Evolutionary conservation across 2,888 invertebrate species (phyloP), one percentile per base, ranked within the genome.

Genomic region (Monopis laevigella): DNA sequence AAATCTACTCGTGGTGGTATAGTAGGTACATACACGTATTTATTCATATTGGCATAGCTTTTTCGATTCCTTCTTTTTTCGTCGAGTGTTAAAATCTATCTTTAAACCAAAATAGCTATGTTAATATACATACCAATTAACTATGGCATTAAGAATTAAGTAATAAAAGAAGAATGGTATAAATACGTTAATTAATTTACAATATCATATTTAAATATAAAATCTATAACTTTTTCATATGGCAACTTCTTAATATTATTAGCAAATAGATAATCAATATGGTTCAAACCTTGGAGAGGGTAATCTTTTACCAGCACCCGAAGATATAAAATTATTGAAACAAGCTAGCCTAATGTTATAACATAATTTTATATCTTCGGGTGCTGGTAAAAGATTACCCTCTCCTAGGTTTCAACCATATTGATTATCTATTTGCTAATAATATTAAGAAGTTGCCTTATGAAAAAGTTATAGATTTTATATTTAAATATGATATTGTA

Each of bases 241-340:
- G 54, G 45, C 16, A 54, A 35, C 36, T 38, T 45, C 29, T 51
- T 48, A 8, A 50, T 27, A 39, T 58, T 48, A 42, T 45, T 51
- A 3, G 50, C 51, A 43, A 41, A 56, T 34, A 57, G 17, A 43
- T 46, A 60, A 46, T 60, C 60, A 7, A 55, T 11, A 40, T 60
- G 60, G 39, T 47, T 51, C 42, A 57, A 60, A 19, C 47, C 7
- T 1, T 39, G 11, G 42, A 47, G 11, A 1, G 51, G 52, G 2
- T 60, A 47, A 34, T 45, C 44, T 39, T 16, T 4, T 6, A 13
- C 4, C 8, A 34, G 34, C 6, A 5, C 5, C 14, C 5, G 11
- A 14, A 14, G 16, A 34, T 16, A 11, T 34, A 13, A 34, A 13
- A 8, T 13, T 5, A 16, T 6, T 6, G 5, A 34, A 5, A 5